Evolutionary conservation across 30 jellyfish, hydroid and myxozoan genomes (phyloP).

Genomic region (Sanderia malayensis): DNA sequence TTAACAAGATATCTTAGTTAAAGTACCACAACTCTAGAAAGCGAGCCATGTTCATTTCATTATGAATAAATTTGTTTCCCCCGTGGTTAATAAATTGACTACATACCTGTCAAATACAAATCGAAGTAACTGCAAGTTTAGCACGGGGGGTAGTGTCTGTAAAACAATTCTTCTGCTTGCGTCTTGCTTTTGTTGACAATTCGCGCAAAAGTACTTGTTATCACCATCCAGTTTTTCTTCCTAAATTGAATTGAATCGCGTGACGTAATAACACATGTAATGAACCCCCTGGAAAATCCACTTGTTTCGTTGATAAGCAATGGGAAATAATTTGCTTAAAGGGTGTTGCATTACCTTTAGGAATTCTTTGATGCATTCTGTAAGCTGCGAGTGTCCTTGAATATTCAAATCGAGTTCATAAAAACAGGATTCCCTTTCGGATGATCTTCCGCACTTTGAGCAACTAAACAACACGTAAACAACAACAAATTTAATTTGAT

Average conservation of each 20-base stretch:
- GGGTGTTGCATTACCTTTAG: conserved; percentile 44
- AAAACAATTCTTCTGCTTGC: conserved; percentile 76
- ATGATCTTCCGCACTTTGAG: conserved; percentile 50
- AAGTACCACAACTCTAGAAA: no score
- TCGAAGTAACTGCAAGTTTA: conserved; percentile 78
- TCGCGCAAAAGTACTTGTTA: conserved; percentile 71
- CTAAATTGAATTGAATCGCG: no score
- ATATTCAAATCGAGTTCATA: conserved; percentile 81
- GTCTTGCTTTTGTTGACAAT: conserved; percentile 73
- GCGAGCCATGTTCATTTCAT: no score
- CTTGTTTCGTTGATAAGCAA: neutral
- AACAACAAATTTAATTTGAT: no score
- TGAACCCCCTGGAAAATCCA: no score
- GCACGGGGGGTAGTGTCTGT: conserved; percentile 76
- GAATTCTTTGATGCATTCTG: conserved; percentile 81
- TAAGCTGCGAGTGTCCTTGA: conserved; percentile 73
- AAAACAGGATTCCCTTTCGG: conserved; percentile 66
- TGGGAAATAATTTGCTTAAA: neutral
- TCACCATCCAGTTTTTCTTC: conserved; percentile 92
- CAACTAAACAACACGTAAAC: conserved; percentile 67
- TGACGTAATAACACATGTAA: no score
- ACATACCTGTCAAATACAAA: conserved; percentile 90
- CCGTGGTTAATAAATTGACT: no score
- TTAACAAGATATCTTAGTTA: no score
- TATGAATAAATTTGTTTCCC: no score